Evolutionary conservation across 30 jellyfish, hydroid and myxozoan genomes (phyloP).

Genomic region (Aurelia sp.): DNA sequence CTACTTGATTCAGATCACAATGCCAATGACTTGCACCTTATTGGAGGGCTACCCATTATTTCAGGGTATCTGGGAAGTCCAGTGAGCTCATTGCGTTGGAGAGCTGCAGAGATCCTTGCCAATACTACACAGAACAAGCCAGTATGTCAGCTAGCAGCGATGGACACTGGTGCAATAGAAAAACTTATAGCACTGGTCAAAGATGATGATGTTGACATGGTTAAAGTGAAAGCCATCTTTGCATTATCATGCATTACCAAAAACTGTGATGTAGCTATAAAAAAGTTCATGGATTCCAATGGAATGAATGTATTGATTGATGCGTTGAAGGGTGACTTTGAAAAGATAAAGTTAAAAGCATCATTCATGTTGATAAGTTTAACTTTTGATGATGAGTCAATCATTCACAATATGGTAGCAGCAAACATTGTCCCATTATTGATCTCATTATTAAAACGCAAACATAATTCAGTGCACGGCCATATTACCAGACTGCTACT

Average conservation of each 20-base stretch:
- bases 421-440: constrained; percentile 18
- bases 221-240: constrained; percentile 73
- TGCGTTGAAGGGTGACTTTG: constrained; percentile 41
- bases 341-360: constrained; percentile 73
- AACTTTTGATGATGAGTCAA: constrained; percentile 29
- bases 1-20: constrained; percentile 73
- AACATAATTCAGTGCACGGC: constrained; percentile 52
- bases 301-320: constrained; percentile 52
- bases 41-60: constrained; percentile 73
- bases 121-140: constrained; percentile 84
- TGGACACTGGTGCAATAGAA: constrained; percentile 44
- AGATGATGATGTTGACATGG: constrained; percentile 64
- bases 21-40: constrained; percentile 68
- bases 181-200: constrained; percentile 31
- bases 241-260: constrained; percentile 81
- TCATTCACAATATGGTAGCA: constrained; percentile 7
- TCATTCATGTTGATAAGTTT: constrained; percentile 72
- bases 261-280: constrained; percentile 30
- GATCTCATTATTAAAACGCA: constrained; percentile 29
- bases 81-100: constrained; percentile 75
- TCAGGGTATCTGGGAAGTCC: constrained; percentile 60
- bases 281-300: constrained; percentile 18
- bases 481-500: constrained; percentile 44
- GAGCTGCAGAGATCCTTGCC: constrained; percentile 90
- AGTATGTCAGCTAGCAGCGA: constrained; percentile 71